Percentiles rank a stretch among this genome's conserved stretches.
Conservation (phyloP, 2,888 invertebrate species). For the Pachycephus smyrnensis region DNA sequence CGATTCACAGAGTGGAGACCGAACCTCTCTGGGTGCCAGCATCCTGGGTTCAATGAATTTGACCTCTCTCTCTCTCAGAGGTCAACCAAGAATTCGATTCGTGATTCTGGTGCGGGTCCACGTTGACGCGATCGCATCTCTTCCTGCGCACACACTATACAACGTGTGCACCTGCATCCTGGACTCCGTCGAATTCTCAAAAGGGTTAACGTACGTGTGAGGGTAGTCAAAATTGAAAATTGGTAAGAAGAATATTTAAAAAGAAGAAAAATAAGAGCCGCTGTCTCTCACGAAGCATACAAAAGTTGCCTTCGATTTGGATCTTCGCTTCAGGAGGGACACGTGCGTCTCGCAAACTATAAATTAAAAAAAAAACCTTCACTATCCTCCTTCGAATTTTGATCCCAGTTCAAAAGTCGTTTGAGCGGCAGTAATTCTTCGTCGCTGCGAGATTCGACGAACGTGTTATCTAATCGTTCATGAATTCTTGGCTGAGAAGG, state of each 20-base stretch:
- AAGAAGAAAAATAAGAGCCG: not conserved
- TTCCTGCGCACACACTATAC: not conserved
- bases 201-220: not conserved
- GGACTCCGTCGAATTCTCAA: not conserved
- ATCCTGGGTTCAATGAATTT: constrained; percentile 86
- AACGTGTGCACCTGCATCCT: not conserved
- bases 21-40: constrained; percentile 97
- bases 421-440: not conserved
- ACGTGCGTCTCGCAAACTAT: not conserved
- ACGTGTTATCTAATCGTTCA: not conserved
- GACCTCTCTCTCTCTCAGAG: not conserved
- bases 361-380: not conserved
- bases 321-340: not conserved
- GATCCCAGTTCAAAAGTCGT: not conserved
- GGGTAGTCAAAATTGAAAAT: not conserved
- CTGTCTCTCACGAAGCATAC: not conserved
- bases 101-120: not conserved
- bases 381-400: constrained; percentile 12
- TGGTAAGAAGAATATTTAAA: not conserved
- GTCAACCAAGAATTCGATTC: not conserved
- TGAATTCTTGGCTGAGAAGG: not conserved
- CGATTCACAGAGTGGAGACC: constrained; percentile 87
- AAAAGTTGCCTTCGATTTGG: not conserved
- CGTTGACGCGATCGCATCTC: not conserved
- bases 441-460: not conserved